Base-by-base conservation (phyloP, 2,113 vertebrate species). In the Muscicapa adusta region DNA sequence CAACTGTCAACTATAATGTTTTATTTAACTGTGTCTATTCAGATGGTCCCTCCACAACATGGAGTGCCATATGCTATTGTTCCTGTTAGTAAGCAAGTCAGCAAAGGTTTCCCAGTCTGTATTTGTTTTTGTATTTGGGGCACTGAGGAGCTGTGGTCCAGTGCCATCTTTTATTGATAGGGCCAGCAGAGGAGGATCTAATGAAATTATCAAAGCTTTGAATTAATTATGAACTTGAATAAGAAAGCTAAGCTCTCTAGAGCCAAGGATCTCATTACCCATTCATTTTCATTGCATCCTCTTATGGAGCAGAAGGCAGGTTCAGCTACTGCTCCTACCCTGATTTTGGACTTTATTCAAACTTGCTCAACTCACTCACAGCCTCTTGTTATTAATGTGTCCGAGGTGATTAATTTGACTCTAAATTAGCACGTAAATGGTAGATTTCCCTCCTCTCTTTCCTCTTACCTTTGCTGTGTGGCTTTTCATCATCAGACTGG, bases 161-260 rank as follows among this genome's bases (percentile, higher is more conserved):
- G 97, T 97, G 96, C 98, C 98, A 99, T 99, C 98, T 99, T 99
- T 99, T 99, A 99, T 99, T 99, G 98, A 99, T 99, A 98, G 98
- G 98, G 97, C 97, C 95, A 98, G 98, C 97, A 97, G 96, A 98
- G 96, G 96, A 98, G 96, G 97, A 97, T 98, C 98, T 99, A 99
- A 99, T 99, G 99, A 99, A 99, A 99, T 99, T 98, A 99, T 99
- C 99, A 99, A 98, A 98, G 98, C 99, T 98, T 97, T 99, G 99
- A 99, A 99, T 99, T 99, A 99, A 99, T 99, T 98, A 99, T 99
- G 98, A 99, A 98, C 98, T 98, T 97, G 98, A 98, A 98, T 98
- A 99, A 99, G 98, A 99, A 98, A 98, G 98, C 98, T 98, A 97
- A 98, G 98, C 98, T 98, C 99, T 99, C 97, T 97, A 98, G 98